Evolutionary conservation across 1,140 invertebrate genomes (phyloP), one percentile per base, ranked within the genome.

Genomic region (Rhynchophorus ferrugineus): DNA sequence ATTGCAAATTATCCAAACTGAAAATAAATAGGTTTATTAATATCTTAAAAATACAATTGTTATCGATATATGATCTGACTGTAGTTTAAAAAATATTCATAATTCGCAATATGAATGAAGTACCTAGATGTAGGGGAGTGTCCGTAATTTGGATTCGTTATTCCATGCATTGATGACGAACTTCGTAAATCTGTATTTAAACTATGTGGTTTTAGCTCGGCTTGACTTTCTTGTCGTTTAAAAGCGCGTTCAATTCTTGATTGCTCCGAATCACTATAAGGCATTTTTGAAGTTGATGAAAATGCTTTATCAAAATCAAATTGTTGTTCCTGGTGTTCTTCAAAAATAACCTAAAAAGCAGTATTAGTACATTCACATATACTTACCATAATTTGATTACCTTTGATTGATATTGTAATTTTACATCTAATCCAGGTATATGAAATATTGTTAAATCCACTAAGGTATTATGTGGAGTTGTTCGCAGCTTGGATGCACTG

Each of bases 391-490:
- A n/a, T n/a, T n/a, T n/a, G n/a, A n/a, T 44, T 41, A 85, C 91
- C 67, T 85, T 89, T 0, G 89, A 91, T 67, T 90, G 86, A 67
- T 92, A 93, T 67, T 92, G 89, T 21, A 95, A 83, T 78, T 95
- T 95, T 14, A 96, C 87, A 73, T 95, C 90, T 49, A 97, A 77
- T 1, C 93, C 93, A 2, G 94, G 94, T 63, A 97, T 89, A 62
- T 94, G 86, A 71, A 98, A 96, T 52, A 94, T 86, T 1, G 93
- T 96, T 43, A 90, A 74, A 72, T 93, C 89, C 3, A 82, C 79
- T 0, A 87, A 73, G 17, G 77, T 66, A 33, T 75, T 73, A 59
- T 77, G 76, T 11, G 61, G 63, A 36, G 61, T 64, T 54, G 73
- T 73, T 54, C 75, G 58, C 21, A 79, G 59, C 58, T 77, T 65